These are phyloP conservation scores for Parotocinclus haroldoi DNA, from an alignment of 2,797 vertebrate genomes.

Conservation along the genomic window DNA sequence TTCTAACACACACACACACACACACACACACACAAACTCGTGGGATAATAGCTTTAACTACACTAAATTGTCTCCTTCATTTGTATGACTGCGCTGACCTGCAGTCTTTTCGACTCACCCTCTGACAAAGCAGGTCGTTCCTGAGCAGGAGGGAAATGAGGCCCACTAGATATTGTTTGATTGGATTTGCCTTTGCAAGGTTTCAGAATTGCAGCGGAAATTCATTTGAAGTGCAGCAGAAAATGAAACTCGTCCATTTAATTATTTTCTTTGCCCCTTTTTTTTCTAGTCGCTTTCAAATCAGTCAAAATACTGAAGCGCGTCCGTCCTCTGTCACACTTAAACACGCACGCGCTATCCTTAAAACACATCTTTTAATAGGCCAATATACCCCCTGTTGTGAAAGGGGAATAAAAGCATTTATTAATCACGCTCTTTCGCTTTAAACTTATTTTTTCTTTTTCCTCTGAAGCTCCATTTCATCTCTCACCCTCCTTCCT, in stretches of 20 bases:
- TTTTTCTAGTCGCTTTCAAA: constrained; percentile 50
- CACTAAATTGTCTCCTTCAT: constrained; percentile 78
- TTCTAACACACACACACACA: constrained; percentile 29
- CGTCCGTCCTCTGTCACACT: constrained; percentile 12
- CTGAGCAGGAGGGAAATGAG: constrained; percentile 70
- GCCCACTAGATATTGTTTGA: constrained; percentile 81
- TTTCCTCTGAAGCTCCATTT: constrained; percentile 7
- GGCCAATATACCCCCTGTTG: constrained; percentile 60
- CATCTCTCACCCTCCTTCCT: constrained; percentile 5
- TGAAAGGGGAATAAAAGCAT: constrained; percentile 41
- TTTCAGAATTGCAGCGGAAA: constrained; percentile 79
- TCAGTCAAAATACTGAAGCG: constrained; percentile 44
- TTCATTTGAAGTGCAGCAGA: constrained; percentile 79
- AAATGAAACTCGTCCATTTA: constrained; percentile 77
- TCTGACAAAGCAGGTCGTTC: constrained; percentile 79
- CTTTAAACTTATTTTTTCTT: constrained; percentile 19
- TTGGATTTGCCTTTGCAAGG: constrained; percentile 81
- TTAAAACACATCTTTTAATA: constrained; percentile 64
- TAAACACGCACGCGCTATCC: constrained; percentile 30
- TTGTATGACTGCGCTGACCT: constrained; percentile 73
- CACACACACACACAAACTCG: constrained; percentile 52
- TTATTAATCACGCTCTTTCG: constrained; percentile 42
- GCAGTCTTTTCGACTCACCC: constrained; percentile 70
- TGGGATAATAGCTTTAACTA: constrained; percentile 79
- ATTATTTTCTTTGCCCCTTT: constrained; percentile 73